phyloP scores from a whole-genome alignment of 2,888 invertebrate genomes.

The Apotomis betuletana region DNA sequence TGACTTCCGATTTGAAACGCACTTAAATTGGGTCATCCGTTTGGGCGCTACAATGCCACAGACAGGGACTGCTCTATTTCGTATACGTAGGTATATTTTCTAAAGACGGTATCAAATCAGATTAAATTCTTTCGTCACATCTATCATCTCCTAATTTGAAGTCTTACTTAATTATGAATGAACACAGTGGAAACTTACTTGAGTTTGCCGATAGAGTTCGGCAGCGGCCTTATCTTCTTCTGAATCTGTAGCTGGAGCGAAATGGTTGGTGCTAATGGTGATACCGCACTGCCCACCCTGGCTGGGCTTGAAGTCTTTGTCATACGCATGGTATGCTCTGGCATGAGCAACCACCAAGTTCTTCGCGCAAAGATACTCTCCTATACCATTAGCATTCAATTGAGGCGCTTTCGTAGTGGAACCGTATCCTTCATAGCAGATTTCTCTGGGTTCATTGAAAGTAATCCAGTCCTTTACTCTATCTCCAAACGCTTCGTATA shows the following conservation, averaged over 20 bases:
- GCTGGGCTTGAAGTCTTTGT: conserved; percentile 31
- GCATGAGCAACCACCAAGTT: conserved; percentile 76
- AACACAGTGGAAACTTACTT: conserved; percentile 1
- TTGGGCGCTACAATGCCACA: too few relatives aligned
- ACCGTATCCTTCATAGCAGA: conserved; percentile 63
- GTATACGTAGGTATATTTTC: too few relatives aligned
- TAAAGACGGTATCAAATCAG: too few relatives aligned
- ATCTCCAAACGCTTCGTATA: conserved; percentile 63
- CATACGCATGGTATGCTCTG: conserved; percentile 55
- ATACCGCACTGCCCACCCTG: conserved; percentile 30
- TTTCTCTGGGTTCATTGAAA: conserved; percentile 72
- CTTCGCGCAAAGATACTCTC: conserved; percentile 67
- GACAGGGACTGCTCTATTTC: too few relatives aligned
- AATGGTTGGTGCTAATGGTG: conserved; percentile 6
- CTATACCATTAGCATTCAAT: conserved; percentile 59
- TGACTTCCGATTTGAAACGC: too few relatives aligned
- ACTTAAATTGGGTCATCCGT: too few relatives aligned
- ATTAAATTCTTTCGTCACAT: too few relatives aligned
- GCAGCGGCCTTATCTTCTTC: conserved; percentile 31
- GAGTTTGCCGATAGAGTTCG: conserved; percentile 17
- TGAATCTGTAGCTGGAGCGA: conserved; percentile 19
- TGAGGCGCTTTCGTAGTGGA: conserved; percentile 49
- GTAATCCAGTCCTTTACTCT: conserved; percentile 75
- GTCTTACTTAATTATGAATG: too few relatives aligned
- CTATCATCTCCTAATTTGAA: too few relatives aligned